phyloP scores from a whole-genome alignment of 1,140 invertebrate species.

The Drosophila suzukii region DNA sequence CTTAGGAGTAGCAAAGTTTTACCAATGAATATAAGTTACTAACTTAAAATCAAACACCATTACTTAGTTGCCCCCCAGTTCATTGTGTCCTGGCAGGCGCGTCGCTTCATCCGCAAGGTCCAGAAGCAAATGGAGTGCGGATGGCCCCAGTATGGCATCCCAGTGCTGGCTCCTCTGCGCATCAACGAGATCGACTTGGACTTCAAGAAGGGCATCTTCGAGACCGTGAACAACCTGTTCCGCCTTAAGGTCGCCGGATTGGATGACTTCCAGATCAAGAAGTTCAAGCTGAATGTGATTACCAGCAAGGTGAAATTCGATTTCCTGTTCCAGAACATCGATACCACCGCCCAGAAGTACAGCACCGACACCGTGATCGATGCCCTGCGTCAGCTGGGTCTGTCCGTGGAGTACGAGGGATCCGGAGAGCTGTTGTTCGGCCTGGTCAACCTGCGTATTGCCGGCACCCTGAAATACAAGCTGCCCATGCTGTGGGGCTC shows the following conservation, averaged over 20 bases:
- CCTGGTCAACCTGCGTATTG: constrained; percentile 69
- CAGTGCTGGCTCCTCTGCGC: constrained; percentile 69
- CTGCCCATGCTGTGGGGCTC: constrained; percentile 79
- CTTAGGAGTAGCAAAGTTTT: background rate
- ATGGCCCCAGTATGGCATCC: constrained; percentile 70
- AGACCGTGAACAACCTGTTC: constrained; percentile 75
- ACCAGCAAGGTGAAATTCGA: constrained; percentile 71
- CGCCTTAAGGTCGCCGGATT: constrained; percentile 72
- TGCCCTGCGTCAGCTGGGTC: constrained; percentile 68
- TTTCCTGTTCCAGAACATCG: constrained; percentile 68
- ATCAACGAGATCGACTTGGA: constrained; percentile 58
- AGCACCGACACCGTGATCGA: constrained; percentile 76
- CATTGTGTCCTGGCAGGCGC: constrained; percentile 77
- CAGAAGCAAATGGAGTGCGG: constrained; percentile 80
- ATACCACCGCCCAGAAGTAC: constrained; percentile 69
- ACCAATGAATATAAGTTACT: background rate
- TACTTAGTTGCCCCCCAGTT: constrained; percentile 61
- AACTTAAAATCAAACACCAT: background rate
- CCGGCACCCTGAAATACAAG: constrained; percentile 72
- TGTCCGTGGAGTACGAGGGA: constrained; percentile 78
- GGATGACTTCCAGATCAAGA: constrained; percentile 70
- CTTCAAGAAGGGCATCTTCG: constrained; percentile 68
- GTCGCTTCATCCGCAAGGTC: constrained; percentile 71
- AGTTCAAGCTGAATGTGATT: constrained; percentile 75
- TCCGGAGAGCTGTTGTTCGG: constrained; percentile 65